phyloP scores from a whole-genome alignment of 2,113 vertebrate species.

The Sorex fumeus region DNA sequence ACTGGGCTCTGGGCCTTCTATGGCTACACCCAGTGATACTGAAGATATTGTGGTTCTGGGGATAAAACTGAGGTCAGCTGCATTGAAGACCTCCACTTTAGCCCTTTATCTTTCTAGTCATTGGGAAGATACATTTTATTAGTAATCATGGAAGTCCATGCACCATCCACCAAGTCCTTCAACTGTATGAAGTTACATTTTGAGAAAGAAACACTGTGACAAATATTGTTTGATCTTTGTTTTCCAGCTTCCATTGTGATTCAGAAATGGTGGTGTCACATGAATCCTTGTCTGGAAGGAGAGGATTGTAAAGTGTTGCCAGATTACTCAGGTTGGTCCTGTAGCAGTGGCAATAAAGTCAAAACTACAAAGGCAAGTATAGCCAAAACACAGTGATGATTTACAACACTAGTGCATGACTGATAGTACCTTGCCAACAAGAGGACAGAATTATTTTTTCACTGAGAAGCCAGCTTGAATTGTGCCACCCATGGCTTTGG shows the following conservation, averaged over 20 bases:
- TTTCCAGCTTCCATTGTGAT: constrained; percentile 95
- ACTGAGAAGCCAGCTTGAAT: neutral
- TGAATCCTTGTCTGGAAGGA: constrained; percentile 97
- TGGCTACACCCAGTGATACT: too few relatives aligned
- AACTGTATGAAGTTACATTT: neutral
- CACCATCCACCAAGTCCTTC: neutral
- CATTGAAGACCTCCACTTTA: too few relatives aligned
- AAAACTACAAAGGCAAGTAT: constrained; percentile 98
- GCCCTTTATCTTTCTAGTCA: too few relatives aligned
- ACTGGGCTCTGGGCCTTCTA: too few relatives aligned
- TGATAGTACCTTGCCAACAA: neutral
- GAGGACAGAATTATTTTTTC: neutral
- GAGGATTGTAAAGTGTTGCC: constrained; percentile 98
- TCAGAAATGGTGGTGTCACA: constrained; percentile 99
- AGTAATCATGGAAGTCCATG: neutral
- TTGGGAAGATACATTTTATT: neutral
- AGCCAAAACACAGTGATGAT: neutral
- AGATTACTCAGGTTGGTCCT: constrained; percentile 98
- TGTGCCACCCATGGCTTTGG: neutral
- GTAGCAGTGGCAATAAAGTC: constrained; percentile 99
- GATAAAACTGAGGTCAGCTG: too few relatives aligned
- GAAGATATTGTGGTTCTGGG: too few relatives aligned
- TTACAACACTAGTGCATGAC: neutral
- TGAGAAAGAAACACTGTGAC: neutral
- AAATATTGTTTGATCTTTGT: constrained; percentile 48